Conservation (phyloP, 2,888 invertebrate species). For the Pheosia gnoma region DNA sequence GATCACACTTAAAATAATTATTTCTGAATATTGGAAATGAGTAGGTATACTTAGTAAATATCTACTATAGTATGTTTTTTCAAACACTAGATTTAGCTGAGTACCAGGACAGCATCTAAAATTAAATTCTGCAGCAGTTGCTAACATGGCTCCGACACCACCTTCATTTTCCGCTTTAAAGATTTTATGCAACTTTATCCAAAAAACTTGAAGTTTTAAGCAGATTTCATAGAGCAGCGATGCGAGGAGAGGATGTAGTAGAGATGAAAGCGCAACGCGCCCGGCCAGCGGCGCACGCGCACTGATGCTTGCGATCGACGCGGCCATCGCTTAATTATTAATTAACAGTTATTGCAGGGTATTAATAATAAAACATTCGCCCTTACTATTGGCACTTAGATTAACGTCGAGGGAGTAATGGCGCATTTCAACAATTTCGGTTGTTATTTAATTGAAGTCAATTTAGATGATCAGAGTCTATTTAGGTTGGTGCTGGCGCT, state of each 20-base stretch:
- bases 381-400: slow-evolving; percentile 84
- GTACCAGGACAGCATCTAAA: too few species aligned
- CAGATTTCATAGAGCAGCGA: background rate
- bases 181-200: background rate
- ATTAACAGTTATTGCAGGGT: slow-evolving; percentile 77
- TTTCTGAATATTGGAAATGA: background rate
- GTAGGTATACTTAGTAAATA: background rate
- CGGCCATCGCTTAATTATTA: slow-evolving; percentile 77
- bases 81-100: too few species aligned
- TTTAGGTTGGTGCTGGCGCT: slow-evolving; percentile 84
- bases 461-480: slow-evolving; percentile 85
- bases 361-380: slow-evolving; percentile 83
- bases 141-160: too few species aligned
- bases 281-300: slow-evolving; percentile 46
- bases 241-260: slow-evolving; percentile 17
- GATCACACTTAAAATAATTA: slow-evolving; percentile 7
- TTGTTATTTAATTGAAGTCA: slow-evolving; percentile 85
- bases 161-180: too few species aligned
- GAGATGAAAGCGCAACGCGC: slow-evolving; percentile 30
- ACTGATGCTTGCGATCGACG: slow-evolving; percentile 65
- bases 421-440: slow-evolving; percentile 85
- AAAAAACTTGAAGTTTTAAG: background rate
- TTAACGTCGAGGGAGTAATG: slow-evolving; percentile 83
- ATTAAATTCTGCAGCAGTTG: too few species aligned
- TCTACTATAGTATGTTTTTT: too few species aligned